These are phyloP conservation scores for Hucho hucho DNA, from an alignment of 2,113 vertebrate genomes.

Conservation along the genomic window DNA sequence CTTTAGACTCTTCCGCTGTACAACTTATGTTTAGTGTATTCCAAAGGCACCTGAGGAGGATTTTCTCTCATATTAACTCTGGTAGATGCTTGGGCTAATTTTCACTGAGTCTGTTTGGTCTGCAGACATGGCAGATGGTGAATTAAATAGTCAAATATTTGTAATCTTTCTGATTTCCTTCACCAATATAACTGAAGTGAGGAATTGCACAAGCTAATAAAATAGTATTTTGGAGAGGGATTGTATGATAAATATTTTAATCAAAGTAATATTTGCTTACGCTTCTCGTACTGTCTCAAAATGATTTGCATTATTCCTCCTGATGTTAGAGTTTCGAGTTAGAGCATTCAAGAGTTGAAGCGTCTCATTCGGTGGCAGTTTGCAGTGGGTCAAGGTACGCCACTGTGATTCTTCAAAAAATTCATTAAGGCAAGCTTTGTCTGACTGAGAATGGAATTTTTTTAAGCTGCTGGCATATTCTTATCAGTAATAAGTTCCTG, in stretches of 20 bases:
- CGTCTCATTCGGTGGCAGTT: neutral
- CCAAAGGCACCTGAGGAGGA: slow-evolving; percentile 23
- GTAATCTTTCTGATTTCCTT: slow-evolving; percentile 11
- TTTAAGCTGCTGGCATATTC: neutral
- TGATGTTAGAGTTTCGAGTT: neutral
- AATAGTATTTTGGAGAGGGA: neutral
- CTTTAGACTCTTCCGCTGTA: neutral
- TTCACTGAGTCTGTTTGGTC: slow-evolving; percentile 38
- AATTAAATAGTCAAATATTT: slow-evolving; percentile 42
- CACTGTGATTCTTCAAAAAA: neutral
- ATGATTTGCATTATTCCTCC: neutral
- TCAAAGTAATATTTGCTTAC: neutral
- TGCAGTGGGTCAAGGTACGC: neutral
- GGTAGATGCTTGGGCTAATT: slow-evolving; percentile 14
- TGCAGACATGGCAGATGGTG: slow-evolving; percentile 46
- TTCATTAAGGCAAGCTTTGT: neutral
- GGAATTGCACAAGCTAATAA: neutral
- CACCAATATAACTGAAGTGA: neutral
- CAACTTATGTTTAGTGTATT: slow-evolving; percentile 22
- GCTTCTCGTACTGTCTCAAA: neutral
- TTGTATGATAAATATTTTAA: neutral
- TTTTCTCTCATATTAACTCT: slow-evolving; percentile 39
- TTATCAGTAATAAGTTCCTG: neutral
- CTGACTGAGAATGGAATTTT: neutral
- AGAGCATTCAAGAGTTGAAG: neutral